phyloP scores from a whole-genome alignment of 2,113 vertebrate genomes.

The Jacana jacana region DNA sequence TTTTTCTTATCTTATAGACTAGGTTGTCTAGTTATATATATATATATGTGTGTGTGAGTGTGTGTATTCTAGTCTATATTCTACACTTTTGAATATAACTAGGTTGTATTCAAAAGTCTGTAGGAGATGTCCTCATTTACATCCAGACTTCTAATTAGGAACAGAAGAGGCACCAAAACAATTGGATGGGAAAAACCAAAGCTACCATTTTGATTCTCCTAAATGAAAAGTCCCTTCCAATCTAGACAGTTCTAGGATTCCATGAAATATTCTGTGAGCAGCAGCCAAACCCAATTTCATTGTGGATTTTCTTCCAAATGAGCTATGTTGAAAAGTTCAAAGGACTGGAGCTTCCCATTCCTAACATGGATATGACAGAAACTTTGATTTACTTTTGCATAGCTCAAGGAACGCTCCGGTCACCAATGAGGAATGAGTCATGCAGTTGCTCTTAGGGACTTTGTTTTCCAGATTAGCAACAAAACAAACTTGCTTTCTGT shows the following conservation, averaged over 20 bases:
- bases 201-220: conserved; percentile 46
- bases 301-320: conserved; percentile 25
- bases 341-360: conserved; percentile 21
- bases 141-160: conserved; percentile 30
- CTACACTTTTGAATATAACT: no score
- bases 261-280: conserved; percentile 26
- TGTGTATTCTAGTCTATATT: no score
- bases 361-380: not conserved
- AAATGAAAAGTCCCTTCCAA: not conserved
- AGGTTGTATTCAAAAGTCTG: not conserved
- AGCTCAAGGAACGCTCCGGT: not conserved
- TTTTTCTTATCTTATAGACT: conserved; percentile 46
- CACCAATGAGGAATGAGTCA: not conserved
- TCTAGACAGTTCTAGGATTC: no score
- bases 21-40: not conserved
- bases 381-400: not conserved
- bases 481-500: not conserved
- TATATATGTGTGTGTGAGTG: no score
- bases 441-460: not conserved
- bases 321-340: not conserved
- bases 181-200: conserved; percentile 52
- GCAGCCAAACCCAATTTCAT: not conserved
- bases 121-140: conserved; percentile 16
- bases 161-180: conserved; percentile 9
- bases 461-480: not conserved